These are phyloP conservation scores for Drosophila suzukii DNA, from an alignment of 1,140 invertebrate genomes.

Conservation along the genomic window DNA sequence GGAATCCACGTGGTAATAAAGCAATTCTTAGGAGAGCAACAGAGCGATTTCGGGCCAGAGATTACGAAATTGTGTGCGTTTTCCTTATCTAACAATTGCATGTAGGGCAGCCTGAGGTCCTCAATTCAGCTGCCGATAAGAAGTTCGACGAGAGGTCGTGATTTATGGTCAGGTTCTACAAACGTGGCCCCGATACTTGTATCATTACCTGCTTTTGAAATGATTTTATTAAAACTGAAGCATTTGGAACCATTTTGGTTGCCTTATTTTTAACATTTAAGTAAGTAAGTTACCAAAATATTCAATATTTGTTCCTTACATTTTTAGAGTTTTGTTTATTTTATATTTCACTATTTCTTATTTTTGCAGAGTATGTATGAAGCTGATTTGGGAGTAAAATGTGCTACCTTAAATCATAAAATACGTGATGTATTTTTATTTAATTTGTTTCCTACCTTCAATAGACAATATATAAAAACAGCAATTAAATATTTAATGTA, in stretches of 20 bases:
- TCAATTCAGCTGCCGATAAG: slow-evolving; percentile 62
- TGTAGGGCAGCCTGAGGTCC: slow-evolving; percentile 48
- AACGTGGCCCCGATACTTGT: slow-evolving; percentile 22
- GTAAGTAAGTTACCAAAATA: too few relatives aligned
- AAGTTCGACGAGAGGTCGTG: slow-evolving; percentile 44
- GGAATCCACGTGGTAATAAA: slow-evolving; percentile 64
- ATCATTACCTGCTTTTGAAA: slow-evolving; percentile 12
- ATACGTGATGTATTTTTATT: too few relatives aligned
- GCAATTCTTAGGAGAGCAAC: slow-evolving; percentile 65
- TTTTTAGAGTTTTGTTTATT: too few relatives aligned
- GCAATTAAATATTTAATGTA: too few relatives aligned
- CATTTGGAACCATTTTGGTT: not conserved
- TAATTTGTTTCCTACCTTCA: too few relatives aligned
- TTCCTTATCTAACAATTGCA: slow-evolving; percentile 26
- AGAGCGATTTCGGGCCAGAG: slow-evolving; percentile 67
- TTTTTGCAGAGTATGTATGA: too few relatives aligned
- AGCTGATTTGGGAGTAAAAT: too few relatives aligned
- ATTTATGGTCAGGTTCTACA: slow-evolving; percentile 73
- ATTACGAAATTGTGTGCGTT: slow-evolving; percentile 41
- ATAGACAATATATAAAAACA: too few relatives aligned
- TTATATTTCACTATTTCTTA: too few relatives aligned
- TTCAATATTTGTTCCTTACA: too few relatives aligned
- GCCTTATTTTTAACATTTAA: too few relatives aligned
- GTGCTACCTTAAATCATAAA: too few relatives aligned
- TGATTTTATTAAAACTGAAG: not conserved